These are phyloP conservation scores for Stenotaenia linearis DNA, from an alignment of 2,888 invertebrate species.

Conservation along the genomic window DNA sequence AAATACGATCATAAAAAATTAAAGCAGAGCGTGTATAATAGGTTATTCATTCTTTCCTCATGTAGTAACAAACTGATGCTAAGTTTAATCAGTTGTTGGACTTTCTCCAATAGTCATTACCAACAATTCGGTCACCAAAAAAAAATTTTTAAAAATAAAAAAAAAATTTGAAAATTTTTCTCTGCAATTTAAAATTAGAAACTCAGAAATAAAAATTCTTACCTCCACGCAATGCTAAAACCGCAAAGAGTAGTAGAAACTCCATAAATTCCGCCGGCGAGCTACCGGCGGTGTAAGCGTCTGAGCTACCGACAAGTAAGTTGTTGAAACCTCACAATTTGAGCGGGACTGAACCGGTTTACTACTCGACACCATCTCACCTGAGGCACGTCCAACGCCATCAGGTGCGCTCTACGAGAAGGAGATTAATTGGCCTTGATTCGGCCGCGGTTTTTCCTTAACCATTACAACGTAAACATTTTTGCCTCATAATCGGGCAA, in stretches of 20 bases:
- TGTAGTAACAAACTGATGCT: background rate
- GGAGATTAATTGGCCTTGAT: background rate
- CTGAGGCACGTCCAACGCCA: background rate
- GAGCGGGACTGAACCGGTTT: background rate
- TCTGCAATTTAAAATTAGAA: background rate
- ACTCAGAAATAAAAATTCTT: background rate
- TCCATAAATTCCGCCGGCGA: background rate
- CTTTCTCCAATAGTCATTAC: background rate
- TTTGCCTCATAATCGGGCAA: too few relatives aligned
- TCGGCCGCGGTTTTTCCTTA: background rate
- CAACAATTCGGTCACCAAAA: background rate
- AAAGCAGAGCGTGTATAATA: background rate
- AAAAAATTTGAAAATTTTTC: background rate
- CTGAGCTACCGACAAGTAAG: background rate
- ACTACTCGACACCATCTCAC: background rate
- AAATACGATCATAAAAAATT: background rate
- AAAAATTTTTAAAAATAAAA: background rate
- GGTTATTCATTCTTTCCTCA: background rate
- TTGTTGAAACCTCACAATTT: background rate
- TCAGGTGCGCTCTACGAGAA: constrained; percentile 5
- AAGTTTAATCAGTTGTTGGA: background rate
- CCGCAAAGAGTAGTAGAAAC: background rate
- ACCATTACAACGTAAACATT: too few relatives aligned
- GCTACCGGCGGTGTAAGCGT: background rate
- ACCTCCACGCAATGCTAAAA: background rate